Evolutionary conservation across 2,113 vertebrate genomes (phyloP), one percentile per base, ranked within the genome.

Genomic region (Trochalopteron elliotii): DNA sequence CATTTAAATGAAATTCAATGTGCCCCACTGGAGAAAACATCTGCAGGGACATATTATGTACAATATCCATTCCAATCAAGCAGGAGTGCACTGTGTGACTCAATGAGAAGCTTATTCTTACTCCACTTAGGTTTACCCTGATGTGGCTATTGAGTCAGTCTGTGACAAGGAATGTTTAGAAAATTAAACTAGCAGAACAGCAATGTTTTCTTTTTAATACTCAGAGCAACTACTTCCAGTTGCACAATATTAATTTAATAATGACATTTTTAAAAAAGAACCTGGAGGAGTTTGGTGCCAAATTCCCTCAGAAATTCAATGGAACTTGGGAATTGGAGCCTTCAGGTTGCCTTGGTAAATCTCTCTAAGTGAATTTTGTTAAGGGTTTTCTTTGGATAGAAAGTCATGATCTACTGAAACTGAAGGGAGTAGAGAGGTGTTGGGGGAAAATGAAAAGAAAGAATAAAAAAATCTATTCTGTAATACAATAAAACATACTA

Each of bases 1-100:
- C 98, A 98, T 98, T 98, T 98, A 98, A 98, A 98, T 98, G 98
- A 98, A 98, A 98, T 98, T 98, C 97, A 97, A 83, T 97, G 97
- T 98, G 98, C 97, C 98, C 97, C 98, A 97, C 91, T 98, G 97
- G 98, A 98, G 97, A 95, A 96, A 97, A 98, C 97, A 98, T 98
- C 98, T 98, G 97, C 96, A 96, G 98, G 98, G 98, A 98, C 97
- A 93, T 98, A 98, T 98, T 98, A 98, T 98, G 96, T 98, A 98
- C 98, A 98, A 98, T 98, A 98, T 97, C 97, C 94, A 97, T 98
- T 98, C 97, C 98, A 98, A 98, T 98, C 97, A 98, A 97, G 97
- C 93, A 81, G 97, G 92, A 97, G 95, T 96, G 96, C 87, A 92
- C 97, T 90, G 95, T 97, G 94, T 95, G 97, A 93, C 96, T 97